Evolutionary conservation across 2,113 vertebrate genomes (phyloP).

Genomic region (Bettongia penicillata): DNA sequence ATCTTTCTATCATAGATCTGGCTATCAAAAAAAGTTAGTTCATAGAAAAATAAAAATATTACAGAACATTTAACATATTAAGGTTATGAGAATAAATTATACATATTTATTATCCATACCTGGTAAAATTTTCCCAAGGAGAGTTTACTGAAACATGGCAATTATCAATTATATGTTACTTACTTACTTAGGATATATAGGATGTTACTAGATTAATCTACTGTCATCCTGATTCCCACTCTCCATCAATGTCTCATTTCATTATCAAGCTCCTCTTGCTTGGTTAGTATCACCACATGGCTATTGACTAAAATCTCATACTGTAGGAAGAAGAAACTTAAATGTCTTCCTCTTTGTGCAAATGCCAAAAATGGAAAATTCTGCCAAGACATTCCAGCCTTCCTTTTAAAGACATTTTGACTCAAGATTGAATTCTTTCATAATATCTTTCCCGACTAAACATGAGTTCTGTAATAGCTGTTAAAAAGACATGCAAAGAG

Average conservation of each 20-base stretch:
- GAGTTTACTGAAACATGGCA: not conserved
- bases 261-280: not conserved
- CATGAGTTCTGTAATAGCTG: not conserved
- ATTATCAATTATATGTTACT: not conserved
- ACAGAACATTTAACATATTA: not conserved
- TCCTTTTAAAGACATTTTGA: no score
- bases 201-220: constrained; percentile 1
- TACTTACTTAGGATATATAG: not conserved
- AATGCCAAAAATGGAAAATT: not conserved
- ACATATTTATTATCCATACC: not conserved
- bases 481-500: not conserved
- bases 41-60: not conserved
- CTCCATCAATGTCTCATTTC: not conserved
- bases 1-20: no score
- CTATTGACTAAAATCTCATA: not conserved
- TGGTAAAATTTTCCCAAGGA: not conserved
- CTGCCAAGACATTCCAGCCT: not conserved
- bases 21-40: no score
- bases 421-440: not conserved
- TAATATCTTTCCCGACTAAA: not conserved
- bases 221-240: not conserved
- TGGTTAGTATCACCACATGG: not conserved
- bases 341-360: not conserved
- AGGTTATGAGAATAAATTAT: not conserved
- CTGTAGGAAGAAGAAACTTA: not conserved